phyloP scores from a whole-genome alignment of 2,113 vertebrate genomes.

The Campylomormyrus tamandua region DNA sequence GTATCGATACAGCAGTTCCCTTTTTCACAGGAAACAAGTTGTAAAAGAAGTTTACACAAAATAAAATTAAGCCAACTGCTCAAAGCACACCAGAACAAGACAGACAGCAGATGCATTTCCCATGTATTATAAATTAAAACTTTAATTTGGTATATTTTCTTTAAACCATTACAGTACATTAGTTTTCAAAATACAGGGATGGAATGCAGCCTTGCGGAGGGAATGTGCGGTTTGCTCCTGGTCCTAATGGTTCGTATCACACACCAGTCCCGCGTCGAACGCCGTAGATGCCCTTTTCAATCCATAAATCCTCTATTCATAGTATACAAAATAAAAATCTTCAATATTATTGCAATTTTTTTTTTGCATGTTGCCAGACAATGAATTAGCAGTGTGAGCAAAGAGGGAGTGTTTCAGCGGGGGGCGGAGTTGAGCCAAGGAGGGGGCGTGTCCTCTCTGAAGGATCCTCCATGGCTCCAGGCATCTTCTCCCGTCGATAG shows the following conservation, averaged over 20 bases:
- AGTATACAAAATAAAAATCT: constrained; percentile 42
- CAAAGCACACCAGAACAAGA: not conserved
- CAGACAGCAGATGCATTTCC: not conserved
- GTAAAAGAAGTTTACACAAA: not conserved
- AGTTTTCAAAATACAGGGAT: constrained; percentile 40
- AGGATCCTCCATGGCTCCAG: not conserved
- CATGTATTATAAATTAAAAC: constrained; percentile 47
- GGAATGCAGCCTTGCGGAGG: constrained; percentile 43
- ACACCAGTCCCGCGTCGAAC: not conserved
- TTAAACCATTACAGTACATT: constrained; percentile 36
- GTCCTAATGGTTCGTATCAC: constrained; percentile 28
- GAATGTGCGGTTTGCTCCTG: constrained; percentile 38
- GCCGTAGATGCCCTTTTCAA: not conserved
- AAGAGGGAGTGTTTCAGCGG: not conserved
- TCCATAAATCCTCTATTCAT: constrained; percentile 10
- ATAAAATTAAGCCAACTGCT: not conserved
- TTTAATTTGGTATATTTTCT: constrained; percentile 55
- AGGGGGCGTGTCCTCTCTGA: not conserved
- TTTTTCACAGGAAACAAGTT: not conserved
- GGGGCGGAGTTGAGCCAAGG: not conserved
- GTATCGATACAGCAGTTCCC: not conserved
- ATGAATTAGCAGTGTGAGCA: constrained; percentile 20
- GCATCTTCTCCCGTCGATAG: not conserved
- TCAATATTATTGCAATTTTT: constrained; percentile 29
- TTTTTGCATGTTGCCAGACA: constrained; percentile 29